These are phyloP conservation scores for Periparus ater DNA, from an alignment of 2,797 vertebrate genomes.

Conservation along the genomic window DNA sequence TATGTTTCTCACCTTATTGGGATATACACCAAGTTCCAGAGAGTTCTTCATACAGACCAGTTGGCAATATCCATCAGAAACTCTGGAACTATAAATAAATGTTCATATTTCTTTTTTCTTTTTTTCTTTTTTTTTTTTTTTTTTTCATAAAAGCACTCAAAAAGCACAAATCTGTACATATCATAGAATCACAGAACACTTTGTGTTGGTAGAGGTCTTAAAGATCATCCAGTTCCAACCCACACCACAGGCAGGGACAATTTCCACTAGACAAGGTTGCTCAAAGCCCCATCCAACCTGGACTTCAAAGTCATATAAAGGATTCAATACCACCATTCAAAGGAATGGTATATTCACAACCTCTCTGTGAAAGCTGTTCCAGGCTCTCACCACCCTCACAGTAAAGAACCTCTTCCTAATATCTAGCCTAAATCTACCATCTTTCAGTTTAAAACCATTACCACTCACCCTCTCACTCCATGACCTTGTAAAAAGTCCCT, in stretches of 20 bases:
- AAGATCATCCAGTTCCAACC: not conserved
- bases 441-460: not conserved
- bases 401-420: not conserved
- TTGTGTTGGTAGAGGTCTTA: not conserved
- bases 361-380: not conserved
- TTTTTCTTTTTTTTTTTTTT: too few relatives aligned
- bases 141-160: not conserved
- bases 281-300: not conserved
- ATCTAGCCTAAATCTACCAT: not conserved
- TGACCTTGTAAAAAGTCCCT: not conserved
- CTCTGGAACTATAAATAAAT: not conserved
- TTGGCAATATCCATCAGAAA: not conserved
- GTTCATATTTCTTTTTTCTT: rapidly evolving
- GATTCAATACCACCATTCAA: too few relatives aligned
- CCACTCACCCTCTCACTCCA: not conserved
- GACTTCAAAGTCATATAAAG: not conserved
- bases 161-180: not conserved
- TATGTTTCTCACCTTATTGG: not conserved
- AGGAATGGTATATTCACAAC: not conserved
- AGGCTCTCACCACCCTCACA: not conserved
- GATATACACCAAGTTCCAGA: not conserved
- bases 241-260: not conserved
- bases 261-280: not conserved
- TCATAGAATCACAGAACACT: not conserved
- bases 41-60: not conserved